phyloP scores from a whole-genome alignment of 2,113 vertebrate species.

The Anolis carolinensis region DNA sequence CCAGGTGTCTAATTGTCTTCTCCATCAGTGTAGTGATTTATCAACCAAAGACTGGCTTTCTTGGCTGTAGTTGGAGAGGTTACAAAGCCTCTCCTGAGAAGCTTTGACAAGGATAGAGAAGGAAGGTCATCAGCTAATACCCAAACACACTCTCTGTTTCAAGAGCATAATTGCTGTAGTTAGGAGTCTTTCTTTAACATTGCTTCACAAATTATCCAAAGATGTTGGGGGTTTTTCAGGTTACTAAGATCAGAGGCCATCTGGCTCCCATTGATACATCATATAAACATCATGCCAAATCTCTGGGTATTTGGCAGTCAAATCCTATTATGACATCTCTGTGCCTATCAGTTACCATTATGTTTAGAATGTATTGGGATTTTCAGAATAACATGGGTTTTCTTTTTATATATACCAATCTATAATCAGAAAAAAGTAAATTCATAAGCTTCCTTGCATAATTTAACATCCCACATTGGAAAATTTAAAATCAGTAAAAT shows the following conservation, averaged over 20 bases:
- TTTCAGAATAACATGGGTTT: slow-evolving; percentile 27
- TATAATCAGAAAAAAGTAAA: slow-evolving; percentile 2
- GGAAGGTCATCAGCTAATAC: background rate
- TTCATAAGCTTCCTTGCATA: slow-evolving; percentile 8
- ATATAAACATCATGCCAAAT: slow-evolving; percentile 45
- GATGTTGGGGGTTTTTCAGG: background rate
- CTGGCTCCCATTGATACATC: slow-evolving; percentile 33
- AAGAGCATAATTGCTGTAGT: background rate
- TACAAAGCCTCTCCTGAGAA: background rate
- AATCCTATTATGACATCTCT: slow-evolving; percentile 46
- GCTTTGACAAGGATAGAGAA: slow-evolving; percentile 15
- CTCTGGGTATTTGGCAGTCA: slow-evolving; percentile 53
- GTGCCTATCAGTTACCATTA: slow-evolving; percentile 46
- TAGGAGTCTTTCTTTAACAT: background rate
- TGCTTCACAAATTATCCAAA: background rate
- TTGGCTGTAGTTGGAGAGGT: background rate
- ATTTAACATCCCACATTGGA: background rate
- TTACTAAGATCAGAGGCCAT: slow-evolving; percentile 45
- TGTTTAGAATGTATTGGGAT: background rate
- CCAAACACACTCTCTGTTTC: background rate
- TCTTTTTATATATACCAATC: background rate
- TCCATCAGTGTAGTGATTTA: slow-evolving; percentile 7
- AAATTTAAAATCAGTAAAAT: slow-evolving; percentile 11
- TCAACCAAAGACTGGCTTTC: background rate
- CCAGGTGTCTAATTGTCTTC: slow-evolving; percentile 13